Base-by-base conservation (phyloP, 1,140 invertebrate species). In the Epicauta chinensis region DNA sequence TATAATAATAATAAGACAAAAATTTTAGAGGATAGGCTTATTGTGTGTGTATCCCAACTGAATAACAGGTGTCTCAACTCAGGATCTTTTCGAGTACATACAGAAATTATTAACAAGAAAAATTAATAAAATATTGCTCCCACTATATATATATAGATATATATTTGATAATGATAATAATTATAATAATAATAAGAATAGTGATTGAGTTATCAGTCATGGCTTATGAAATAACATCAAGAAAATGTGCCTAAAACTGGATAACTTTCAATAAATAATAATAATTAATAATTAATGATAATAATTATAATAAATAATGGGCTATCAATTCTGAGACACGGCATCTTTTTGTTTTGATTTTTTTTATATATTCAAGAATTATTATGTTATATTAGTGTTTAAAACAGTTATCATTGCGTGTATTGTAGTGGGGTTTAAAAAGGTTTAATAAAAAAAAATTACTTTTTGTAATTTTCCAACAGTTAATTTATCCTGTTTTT, bases 401-500 rank as follows among this genome's bases (percentile, higher is more conserved):
- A 50, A 40, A 38, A 40, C 44, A 5, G 4, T 23, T 5, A 23
- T 5, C 38, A 55, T 40, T 53, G 41, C 17, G 36, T 52, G 46
- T 55, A 44, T 55, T 55, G 43, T 57, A 57, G 55, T 57, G 44
- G 55, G 55, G 48, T 53, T 57, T 53, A 17, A 7, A 23, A 40
- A 42, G 35, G 44, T 46, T 48, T 17, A 43, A 47, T 41, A 53
- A 44, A 54, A n/a, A n/a, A n/a, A n/a, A 44, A 45, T 34, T 40
- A 35, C 45, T 40, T 38, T 40, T 42, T 48, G 17, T 23, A 23
- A 23, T 5, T 23, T 7, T 16, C 45, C 16, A 53, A 12, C n/a
- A 17, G 7, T 32, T 16, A 12, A 47, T n/a, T n/a, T n/a, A n/a
- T n/a, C n/a, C n/a, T n/a, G n/a, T n/a, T n/a, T n/a, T n/a, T n/a